A percentile compares a stretch with the other conserved stretches of the same genome.
These are phyloP conservation scores for Oreochromis niloticus DNA, from an alignment of 2,113 vertebrate species.

Conservation along the genomic window DNA sequence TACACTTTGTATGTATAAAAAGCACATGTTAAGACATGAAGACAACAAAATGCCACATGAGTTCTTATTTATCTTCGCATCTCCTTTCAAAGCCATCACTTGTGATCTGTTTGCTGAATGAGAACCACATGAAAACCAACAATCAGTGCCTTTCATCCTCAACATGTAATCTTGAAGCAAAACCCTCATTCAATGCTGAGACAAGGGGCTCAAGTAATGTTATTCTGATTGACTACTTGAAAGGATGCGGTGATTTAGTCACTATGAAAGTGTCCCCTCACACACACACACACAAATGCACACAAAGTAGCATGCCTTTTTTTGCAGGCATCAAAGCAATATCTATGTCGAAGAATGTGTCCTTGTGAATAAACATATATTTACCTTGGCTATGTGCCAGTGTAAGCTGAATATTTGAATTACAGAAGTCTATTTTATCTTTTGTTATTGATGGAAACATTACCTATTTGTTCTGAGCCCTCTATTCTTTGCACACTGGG, in stretches of 20 bases:
- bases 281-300: background rate
- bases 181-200: background rate
- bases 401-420: background rate
- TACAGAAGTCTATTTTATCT: background rate
- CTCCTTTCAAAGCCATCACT: background rate
- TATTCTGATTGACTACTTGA: slow-evolving; percentile 15
- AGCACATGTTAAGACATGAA: background rate
- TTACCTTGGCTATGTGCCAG: background rate
- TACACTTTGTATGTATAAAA: background rate
- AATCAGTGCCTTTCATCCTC: slow-evolving; percentile 9
- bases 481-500: background rate
- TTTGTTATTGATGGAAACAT: background rate
- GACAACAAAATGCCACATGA: background rate
- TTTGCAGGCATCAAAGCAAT: background rate
- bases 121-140: background rate
- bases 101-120: background rate
- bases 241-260: background rate
- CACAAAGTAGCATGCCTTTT: background rate
- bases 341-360: background rate
- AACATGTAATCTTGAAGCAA: background rate
- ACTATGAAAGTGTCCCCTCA: background rate
- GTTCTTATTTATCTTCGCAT: background rate
- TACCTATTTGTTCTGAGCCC: background rate
- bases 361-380: background rate
- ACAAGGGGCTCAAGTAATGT: background rate